Evolutionary conservation across 2,888 invertebrate species (phyloP), one percentile per base, ranked within the genome.

Genomic region (Mechanitis mazaeus): DNA sequence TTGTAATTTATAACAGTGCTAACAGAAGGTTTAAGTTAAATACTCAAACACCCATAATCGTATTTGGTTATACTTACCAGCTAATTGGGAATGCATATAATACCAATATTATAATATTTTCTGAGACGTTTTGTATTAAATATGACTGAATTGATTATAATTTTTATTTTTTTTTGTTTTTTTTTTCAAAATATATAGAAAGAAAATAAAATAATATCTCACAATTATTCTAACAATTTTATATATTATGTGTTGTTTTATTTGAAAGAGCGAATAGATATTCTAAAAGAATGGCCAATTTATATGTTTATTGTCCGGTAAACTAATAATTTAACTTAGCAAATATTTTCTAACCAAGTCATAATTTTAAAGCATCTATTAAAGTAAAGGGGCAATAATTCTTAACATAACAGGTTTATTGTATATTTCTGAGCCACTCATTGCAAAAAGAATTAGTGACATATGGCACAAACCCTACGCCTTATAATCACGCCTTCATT

Each of bases 401-500:
- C 58, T 53, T 54, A 55, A 61, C 58, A 50, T 31, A 50, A 31
- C 50, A 50, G n/a, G 7, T 55, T 56, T 38, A 45, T 56, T 50
- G 55, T 46, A 38, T 50, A 20, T 56, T 56, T 57, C 58, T 61
- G 64, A 64, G 60, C 38, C 57, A 61, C 42, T 60, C 33, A 53
- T 59, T 60, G 62, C 54, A 11, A 55, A 60, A 57, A 55, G 56
- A 68, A 72, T 76, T 76, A 75, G 77, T 74, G 81, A 83, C 85
- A 81, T 74, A 73, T 69, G 72, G 68, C 73, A 81, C 78, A 70
- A 66, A 75, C 76, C 76, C 75, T 75, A 77, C 73, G 73, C 70
- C 71, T 75, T 70, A 81, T 78, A 82, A 84, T 81, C 75, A 74
- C 87, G 83, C 84, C 84, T 80, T 78, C 71, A 65, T 66, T 69